Percentiles rank a stretch among this genome's conserved stretches.
Conservation (phyloP, 2,888 invertebrate species). For the Formica aserva region DNA sequence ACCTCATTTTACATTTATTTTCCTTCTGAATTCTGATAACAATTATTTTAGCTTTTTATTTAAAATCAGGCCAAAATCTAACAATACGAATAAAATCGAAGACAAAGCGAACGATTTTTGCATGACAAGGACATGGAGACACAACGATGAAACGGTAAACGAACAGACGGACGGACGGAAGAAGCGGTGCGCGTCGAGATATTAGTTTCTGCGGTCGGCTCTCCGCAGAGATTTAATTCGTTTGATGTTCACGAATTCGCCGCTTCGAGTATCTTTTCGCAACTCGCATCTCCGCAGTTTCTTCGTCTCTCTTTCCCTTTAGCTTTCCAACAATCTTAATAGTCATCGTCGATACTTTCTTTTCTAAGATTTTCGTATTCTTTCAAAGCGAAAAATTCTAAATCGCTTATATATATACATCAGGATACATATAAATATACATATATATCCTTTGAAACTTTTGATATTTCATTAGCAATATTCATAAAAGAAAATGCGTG, state of each 20-base stretch:
- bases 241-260: constrained; percentile 86
- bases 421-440: background rate
- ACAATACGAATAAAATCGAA: constrained; percentile 54
- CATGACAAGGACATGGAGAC: constrained; percentile 57
- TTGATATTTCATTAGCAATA: background rate
- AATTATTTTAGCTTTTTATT: constrained; percentile 30
- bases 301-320: constrained; percentile 38
- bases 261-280: constrained; percentile 79
- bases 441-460: background rate
- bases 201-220: constrained; percentile 86
- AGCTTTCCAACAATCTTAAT: constrained; percentile 43
- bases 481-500: background rate
- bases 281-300: constrained; percentile 51
- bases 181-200: constrained; percentile 80
- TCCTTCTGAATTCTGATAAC: constrained; percentile 12
- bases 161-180: constrained; percentile 62
- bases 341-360: background rate
- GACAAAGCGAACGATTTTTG: constrained; percentile 53
- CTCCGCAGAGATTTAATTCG: constrained; percentile 85
- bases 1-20: no score
- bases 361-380: constrained; percentile 7
- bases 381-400: background rate
- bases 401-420: background rate
- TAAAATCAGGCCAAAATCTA: constrained; percentile 14
- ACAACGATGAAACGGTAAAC: constrained; percentile 52